Percentiles rank a stretch among this genome's conserved stretches.
phyloP scores from a whole-genome alignment of 2,888 invertebrate species.

The Plagodis pulveraria region DNA sequence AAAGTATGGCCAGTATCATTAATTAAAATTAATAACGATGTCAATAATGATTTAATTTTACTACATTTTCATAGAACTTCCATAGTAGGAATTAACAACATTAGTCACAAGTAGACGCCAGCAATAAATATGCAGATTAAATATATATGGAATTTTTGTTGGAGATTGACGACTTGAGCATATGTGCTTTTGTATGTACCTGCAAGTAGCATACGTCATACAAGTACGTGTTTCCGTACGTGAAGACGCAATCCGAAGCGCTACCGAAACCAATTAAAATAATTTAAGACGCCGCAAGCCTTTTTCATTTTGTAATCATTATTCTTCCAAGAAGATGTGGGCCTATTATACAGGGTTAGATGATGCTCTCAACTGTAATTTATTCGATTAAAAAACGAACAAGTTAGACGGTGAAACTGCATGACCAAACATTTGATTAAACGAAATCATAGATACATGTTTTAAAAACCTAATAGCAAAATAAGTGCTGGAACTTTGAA shows the following conservation, averaged over 20 bases:
- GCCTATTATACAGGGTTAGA: slow-evolving; percentile 80
- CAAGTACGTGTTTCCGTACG: slow-evolving; percentile 51
- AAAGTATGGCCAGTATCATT: background rate
- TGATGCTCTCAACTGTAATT: slow-evolving; percentile 73
- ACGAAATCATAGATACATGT: slow-evolving; percentile 24
- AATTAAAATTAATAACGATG: background rate
- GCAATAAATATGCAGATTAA: slow-evolving; percentile 52
- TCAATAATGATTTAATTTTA: slow-evolving; percentile 4
- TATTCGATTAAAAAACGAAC: slow-evolving; percentile 57
- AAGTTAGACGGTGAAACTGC: slow-evolving; percentile 35
- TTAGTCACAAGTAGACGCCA: slow-evolving; percentile 24
- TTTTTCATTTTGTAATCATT: slow-evolving; percentile 83
- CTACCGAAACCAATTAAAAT: slow-evolving; percentile 86
- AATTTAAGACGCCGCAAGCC: slow-evolving; percentile 80
- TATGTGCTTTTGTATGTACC: slow-evolving; percentile 13
- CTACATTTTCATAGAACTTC: slow-evolving; percentile 19
- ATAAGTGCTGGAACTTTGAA: slow-evolving; percentile 16
- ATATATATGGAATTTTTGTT: slow-evolving; percentile 36
- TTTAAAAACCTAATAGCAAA: slow-evolving; percentile 23
- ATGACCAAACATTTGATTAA: slow-evolving; percentile 33
- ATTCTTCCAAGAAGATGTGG: slow-evolving; percentile 77
- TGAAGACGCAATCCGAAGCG: slow-evolving; percentile 64
- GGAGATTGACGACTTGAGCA: slow-evolving; percentile 6
- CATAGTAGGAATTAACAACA: slow-evolving; percentile 1
- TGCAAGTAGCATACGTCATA: slow-evolving; percentile 21